phyloP scores from a whole-genome alignment of 1,140 invertebrate genomes.

The Frieseomelitta varia region DNA sequence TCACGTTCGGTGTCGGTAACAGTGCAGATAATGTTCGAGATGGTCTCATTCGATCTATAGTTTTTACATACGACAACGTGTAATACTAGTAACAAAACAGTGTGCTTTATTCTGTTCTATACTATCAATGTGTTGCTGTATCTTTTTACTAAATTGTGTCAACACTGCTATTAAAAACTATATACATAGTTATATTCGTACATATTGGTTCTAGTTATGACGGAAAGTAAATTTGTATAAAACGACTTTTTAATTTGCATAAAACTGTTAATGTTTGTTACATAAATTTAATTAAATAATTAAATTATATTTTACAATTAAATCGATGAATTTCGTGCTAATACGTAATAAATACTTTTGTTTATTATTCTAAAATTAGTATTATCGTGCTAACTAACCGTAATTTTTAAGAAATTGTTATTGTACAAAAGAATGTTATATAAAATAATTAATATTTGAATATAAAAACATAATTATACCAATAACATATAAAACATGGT shows the following conservation, averaged over 20 bases:
- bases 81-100: constrained; percentile 12
- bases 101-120: constrained; percentile 38
- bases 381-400: neutral
- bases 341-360: constrained; percentile 35
- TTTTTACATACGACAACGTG: constrained; percentile 82
- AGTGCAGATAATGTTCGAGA: constrained; percentile 86
- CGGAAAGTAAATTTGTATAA: constrained; percentile 27
- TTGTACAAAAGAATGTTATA: constrained; percentile 18
- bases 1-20: constrained; percentile 88
- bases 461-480: constrained; percentile 13
- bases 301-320: constrained; percentile 39
- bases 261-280: constrained; percentile 45
- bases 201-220: constrained; percentile 29
- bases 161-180: constrained; percentile 34
- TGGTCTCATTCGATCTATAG: constrained; percentile 89
- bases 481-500: constrained; percentile 10
- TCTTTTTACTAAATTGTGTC: constrained; percentile 14
- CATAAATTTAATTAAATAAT: too few relatives aligned
- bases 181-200: constrained; percentile 34
- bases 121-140: constrained; percentile 24
- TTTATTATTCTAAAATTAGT: constrained; percentile 37
- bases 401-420: constrained; percentile 23
- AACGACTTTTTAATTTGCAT: constrained; percentile 35
- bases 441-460: constrained; percentile 1
- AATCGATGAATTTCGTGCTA: constrained; percentile 26